Evolutionary conservation across 2,888 invertebrate species (phyloP), one percentile per base, ranked within the genome.

Genomic region (Odontocerum albicorne): DNA sequence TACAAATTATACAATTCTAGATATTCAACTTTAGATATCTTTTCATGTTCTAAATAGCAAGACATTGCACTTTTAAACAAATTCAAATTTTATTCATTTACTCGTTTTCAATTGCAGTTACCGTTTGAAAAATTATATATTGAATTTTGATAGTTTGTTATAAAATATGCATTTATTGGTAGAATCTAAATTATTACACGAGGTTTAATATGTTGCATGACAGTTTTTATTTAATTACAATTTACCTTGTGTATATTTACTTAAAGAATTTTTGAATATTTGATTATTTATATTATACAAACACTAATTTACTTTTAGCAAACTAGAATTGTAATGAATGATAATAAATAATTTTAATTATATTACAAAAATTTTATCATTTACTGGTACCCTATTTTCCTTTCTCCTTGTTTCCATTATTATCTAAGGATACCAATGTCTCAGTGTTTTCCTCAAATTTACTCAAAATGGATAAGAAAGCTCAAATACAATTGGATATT

Each of bases 341-440:
- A 79, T 78, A 78, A 78, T 78, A 78, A 78, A 78, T 78, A 78
- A 78, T 78, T 78, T 78, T 78, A 78, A 78, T 77, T 77, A 78
- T 78, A 78, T 75, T 75, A 76, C 67, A 69, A 66, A 60, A 47
- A 17, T 19, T 38, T 38, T 27, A 22, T 31, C 39, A 51, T 58
- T 55, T 13, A 8, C 33, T 16, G 6, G 22, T 32, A 12, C 31
- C 13, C 20, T 10, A 8, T 43, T 42, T 42, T 49, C 36, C 20
- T 47, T 47, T 16, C 20, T 19, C 33, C 12, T 15, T 4, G 20
- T 13, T 31, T 45, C 13, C 10, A 7, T n/a, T n/a, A n/a, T n/a
- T n/a, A n/a, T n/a, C n/a, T n/a, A n/a, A n/a, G n/a, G n/a, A n/a
- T n/a, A n/a, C n/a, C n/a, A n/a, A n/a, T n/a, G n/a, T n/a, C n/a